Percentiles rank a stretch among this genome's conserved stretches.
phyloP scores from a whole-genome alignment of 30 jellyfish, hydroid and myxozoan genomes.

The Cassiopea andromeda region DNA sequence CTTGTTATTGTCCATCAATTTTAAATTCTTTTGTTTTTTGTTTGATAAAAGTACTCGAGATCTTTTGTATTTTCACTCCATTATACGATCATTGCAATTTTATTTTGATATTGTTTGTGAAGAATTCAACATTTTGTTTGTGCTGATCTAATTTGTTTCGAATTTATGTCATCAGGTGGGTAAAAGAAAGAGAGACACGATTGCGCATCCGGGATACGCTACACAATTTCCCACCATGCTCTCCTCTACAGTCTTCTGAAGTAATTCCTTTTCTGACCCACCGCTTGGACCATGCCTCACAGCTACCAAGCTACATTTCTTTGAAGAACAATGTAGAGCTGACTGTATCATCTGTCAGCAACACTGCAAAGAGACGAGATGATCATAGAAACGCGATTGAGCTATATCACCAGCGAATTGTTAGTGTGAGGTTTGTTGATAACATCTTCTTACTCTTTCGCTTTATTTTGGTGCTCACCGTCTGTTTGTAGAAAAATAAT shows the following conservation, averaged over 20 bases:
- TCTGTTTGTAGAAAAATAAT: too few species aligned
- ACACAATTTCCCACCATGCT: constrained; percentile 75
- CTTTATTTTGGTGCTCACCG: not conserved
- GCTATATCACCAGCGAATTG: constrained; percentile 42
- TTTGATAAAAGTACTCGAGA: too few species aligned
- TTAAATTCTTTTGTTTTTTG: too few species aligned
- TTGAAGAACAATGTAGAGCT: constrained; percentile 39
- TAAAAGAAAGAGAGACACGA: constrained; percentile 37
- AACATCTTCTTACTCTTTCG: not conserved
- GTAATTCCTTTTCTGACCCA: constrained; percentile 28
- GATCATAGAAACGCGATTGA: constrained; percentile 60
- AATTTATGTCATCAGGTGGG: constrained; percentile 59
- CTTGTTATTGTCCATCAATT: too few species aligned
- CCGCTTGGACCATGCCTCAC: constrained; percentile 30
- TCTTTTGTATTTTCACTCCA: too few species aligned
- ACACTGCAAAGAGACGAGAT: constrained; percentile 46
- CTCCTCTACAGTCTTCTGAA: constrained; percentile 65
- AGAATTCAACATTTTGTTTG: too few species aligned
- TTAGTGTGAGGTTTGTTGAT: constrained; percentile 31
- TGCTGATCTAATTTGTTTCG: too few species aligned
- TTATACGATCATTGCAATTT: too few species aligned
- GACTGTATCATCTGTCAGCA: constrained; percentile 61
- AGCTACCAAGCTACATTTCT: constrained; percentile 47
- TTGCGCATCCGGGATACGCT: constrained; percentile 65
- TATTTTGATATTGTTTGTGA: too few species aligned